These are phyloP conservation scores for Chelon auratus DNA, from an alignment of 2,797 vertebrate genomes.

Conservation along the genomic window DNA sequence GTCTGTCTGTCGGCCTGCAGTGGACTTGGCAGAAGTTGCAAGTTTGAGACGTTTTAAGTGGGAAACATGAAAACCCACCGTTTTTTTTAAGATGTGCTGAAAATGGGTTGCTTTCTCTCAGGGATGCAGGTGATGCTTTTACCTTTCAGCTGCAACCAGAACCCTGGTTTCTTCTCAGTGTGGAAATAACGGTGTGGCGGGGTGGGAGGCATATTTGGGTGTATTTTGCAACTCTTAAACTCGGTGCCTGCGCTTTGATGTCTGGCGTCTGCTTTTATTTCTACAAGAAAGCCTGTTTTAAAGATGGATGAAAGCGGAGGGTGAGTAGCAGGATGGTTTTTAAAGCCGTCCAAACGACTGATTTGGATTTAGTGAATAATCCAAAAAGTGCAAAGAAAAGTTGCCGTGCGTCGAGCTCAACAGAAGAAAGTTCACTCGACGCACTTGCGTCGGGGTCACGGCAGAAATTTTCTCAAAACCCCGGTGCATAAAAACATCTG, in stretches of 20 bases:
- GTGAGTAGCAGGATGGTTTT: slow-evolving; percentile 19
- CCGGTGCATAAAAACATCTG: neutral
- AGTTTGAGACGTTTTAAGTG: slow-evolving; percentile 40
- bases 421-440: neutral
- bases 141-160: slow-evolving; percentile 39
- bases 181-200: slow-evolving; percentile 19
- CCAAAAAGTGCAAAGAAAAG: neutral
- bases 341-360: neutral
- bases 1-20: slow-evolving; percentile 37
- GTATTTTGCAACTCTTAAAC: slow-evolving; percentile 40
- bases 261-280: slow-evolving; percentile 38
- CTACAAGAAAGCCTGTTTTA: slow-evolving; percentile 24
- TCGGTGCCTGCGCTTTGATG: slow-evolving; percentile 47
- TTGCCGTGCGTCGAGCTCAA: neutral
- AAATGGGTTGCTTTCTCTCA: slow-evolving; percentile 24
- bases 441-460: neutral
- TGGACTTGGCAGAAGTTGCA: slow-evolving; percentile 52
- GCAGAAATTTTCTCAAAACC: slow-evolving; percentile 11
- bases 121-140: slow-evolving; percentile 53
- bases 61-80: slow-evolving; percentile 44
- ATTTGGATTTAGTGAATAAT: neutral
- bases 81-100: slow-evolving; percentile 26
- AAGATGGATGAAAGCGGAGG: slow-evolving; percentile 27
- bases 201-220: slow-evolving; percentile 35
- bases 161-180: slow-evolving; percentile 29